Conservation (phyloP, 2,888 invertebrate species). For the Melikaiella ostensackeni region DNA sequence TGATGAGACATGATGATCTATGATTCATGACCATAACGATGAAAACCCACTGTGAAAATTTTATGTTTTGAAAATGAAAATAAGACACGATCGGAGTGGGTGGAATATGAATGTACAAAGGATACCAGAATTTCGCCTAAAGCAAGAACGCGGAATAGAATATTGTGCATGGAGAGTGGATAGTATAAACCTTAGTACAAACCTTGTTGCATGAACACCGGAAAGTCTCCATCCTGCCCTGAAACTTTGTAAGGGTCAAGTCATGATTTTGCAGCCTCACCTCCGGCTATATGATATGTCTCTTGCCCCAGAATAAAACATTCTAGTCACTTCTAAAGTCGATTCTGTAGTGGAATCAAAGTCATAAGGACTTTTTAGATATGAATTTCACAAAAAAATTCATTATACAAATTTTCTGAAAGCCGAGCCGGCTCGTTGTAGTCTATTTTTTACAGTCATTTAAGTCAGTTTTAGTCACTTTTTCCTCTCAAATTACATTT, state of each 20-base stretch:
- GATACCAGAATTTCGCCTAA: neutral
- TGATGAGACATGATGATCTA: too few species aligned
- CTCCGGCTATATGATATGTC: conserved; percentile 1
- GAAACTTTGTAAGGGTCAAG: conserved; percentile 35
- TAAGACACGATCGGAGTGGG: too few species aligned
- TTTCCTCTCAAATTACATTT: too few species aligned
- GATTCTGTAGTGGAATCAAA: too few species aligned
- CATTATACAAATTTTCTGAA: neutral
- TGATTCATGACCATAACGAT: too few species aligned
- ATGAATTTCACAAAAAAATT: neutral
- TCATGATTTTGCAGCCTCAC: conserved; percentile 30
- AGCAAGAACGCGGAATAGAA: neutral
- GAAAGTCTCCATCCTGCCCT: conserved; percentile 23
- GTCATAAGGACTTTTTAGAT: too few species aligned
- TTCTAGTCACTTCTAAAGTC: neutral
- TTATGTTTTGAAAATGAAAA: too few species aligned
- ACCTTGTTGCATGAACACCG: conserved; percentile 13
- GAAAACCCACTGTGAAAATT: too few species aligned
- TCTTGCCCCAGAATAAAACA: neutral
- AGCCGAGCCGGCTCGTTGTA: neutral
- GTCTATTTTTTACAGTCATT: too few species aligned
- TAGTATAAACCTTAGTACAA: neutral
- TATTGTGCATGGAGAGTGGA: neutral
- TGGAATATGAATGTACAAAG: too few species aligned
- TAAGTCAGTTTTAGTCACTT: too few species aligned